Evolutionary conservation across 1,140 invertebrate genomes (phyloP).

Genomic region (Callitettix versicolor): DNA sequence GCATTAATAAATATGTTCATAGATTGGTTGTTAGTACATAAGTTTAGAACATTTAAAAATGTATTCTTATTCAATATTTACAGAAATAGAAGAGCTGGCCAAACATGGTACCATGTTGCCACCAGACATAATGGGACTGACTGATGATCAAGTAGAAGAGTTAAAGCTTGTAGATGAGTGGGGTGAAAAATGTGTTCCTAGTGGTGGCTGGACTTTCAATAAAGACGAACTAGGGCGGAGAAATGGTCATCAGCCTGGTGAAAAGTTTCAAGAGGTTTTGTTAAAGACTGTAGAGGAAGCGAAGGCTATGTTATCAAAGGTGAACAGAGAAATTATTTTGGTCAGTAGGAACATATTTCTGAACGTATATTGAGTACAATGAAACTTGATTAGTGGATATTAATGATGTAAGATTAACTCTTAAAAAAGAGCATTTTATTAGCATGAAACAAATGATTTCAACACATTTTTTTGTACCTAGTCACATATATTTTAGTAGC

Average conservation of each 20-base stretch:
- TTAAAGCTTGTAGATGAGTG: constrained; percentile 77
- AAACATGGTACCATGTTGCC: constrained; percentile 81
- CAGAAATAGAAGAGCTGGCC: constrained; percentile 77
- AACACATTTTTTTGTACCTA: too few species aligned
- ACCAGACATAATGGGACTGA: constrained; percentile 77
- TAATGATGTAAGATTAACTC: too few species aligned
- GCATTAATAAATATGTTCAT: too few species aligned
- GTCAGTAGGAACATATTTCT: too few species aligned
- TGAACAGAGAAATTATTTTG: constrained; percentile 35
- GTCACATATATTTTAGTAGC: too few species aligned
- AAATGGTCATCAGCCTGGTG: constrained; percentile 74
- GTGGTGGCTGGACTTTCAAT: constrained; percentile 55
- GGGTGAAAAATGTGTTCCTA: constrained; percentile 73
- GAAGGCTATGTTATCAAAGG: constrained; percentile 73
- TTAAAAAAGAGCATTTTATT: too few species aligned
- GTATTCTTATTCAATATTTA: too few species aligned
- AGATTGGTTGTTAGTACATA: too few species aligned
- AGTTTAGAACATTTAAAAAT: too few species aligned
- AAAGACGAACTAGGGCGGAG: constrained; percentile 64
- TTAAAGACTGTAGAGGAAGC: constrained; percentile 68
- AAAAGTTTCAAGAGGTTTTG: constrained; percentile 70
- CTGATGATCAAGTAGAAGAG: constrained; percentile 82
- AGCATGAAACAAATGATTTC: too few species aligned
- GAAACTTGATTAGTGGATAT: too few species aligned
- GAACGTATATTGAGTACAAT: background rate